Percentiles rank a stretch among this genome's conserved stretches.
phyloP scores from a whole-genome alignment of 2,113 vertebrate species.

The Pygoscelis antarcticus region DNA sequence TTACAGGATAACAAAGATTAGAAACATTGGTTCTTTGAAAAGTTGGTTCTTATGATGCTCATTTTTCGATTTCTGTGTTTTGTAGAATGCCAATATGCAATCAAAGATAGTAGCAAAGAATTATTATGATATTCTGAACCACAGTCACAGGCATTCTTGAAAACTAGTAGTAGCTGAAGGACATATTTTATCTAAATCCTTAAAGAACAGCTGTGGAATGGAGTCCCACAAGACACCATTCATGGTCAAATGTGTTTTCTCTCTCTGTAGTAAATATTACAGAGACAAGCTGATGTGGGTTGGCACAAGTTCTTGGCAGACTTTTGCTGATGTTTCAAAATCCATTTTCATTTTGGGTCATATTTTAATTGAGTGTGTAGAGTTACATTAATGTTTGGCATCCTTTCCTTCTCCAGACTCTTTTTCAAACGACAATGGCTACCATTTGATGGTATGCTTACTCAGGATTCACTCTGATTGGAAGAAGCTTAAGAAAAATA shows the following conservation, averaged over 20 bases:
- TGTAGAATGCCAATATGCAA: background rate
- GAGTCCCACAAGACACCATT: slow-evolving; percentile 5
- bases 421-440: background rate
- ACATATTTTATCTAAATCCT: slow-evolving; percentile 26
- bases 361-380: background rate
- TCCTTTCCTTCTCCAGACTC: background rate
- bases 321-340: background rate
- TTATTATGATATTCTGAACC: background rate
- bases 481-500: background rate
- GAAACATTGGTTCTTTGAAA: background rate
- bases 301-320: slow-evolving; percentile 1
- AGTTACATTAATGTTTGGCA: background rate
- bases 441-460: background rate
- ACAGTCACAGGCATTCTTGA: background rate
- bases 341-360: background rate
- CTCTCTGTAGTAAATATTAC: background rate
- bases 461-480: background rate
- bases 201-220: slow-evolving; percentile 14
- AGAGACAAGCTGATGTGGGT: background rate
- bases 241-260: background rate
- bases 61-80: background rate
- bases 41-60: background rate
- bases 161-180: background rate
- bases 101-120: background rate
- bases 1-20: background rate